phyloP scores from a whole-genome alignment of 2,113 vertebrate species.

The Halichoeres trimaculatus region DNA sequence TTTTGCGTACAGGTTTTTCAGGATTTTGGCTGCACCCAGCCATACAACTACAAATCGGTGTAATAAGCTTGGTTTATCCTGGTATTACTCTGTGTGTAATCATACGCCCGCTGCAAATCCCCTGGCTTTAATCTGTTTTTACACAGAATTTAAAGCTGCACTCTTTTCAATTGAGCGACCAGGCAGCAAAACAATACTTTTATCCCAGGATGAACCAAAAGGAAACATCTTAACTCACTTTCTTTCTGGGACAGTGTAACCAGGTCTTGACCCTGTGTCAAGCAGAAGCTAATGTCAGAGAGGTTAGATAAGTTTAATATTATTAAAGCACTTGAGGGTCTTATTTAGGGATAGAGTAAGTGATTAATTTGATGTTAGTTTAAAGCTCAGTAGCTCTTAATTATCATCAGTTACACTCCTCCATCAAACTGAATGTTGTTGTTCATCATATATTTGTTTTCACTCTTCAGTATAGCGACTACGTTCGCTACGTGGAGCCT shows the following conservation, averaged over 20 bases:
- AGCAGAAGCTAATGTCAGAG: background rate
- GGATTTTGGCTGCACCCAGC: conserved; percentile 42
- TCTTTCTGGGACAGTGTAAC: background rate
- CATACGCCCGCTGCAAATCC: conserved; percentile 61
- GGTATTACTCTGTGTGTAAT: conserved; percentile 69
- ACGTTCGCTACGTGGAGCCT: conserved; percentile 93
- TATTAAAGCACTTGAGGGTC: background rate
- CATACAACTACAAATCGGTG: conserved; percentile 50
- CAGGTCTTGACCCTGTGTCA: background rate
- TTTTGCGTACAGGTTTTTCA: conserved; percentile 43
- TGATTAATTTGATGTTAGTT: background rate
- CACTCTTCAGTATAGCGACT: conserved; percentile 91
- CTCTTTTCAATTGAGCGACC: conserved; percentile 16
- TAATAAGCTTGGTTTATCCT: conserved; percentile 70
- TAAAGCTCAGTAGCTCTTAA: background rate
- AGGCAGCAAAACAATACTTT: background rate
- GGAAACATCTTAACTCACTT: background rate
- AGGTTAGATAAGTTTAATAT: background rate
- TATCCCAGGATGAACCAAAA: background rate
- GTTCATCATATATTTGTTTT: background rate
- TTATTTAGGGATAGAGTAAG: background rate
- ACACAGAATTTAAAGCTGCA: conserved; percentile 51
- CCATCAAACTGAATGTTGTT: conserved; percentile 6
- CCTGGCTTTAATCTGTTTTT: conserved; percentile 57
- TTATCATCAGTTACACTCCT: background rate